Evolutionary conservation across 1,140 invertebrate species (phyloP), one percentile per base, ranked within the genome.

Genomic region (Tribolium madens): DNA sequence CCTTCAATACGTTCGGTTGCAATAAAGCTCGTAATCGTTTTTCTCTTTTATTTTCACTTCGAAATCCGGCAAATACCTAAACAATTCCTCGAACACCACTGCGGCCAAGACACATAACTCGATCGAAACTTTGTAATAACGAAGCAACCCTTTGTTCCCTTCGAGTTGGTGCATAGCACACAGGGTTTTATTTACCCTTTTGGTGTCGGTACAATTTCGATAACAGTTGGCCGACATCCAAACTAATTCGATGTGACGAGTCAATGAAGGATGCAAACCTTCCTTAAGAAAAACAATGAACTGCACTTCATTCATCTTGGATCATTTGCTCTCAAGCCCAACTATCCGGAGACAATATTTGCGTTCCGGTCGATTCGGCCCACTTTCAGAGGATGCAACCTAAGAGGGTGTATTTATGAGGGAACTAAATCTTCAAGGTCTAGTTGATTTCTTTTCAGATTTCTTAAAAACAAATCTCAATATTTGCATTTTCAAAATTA

Each of bases 341-440:
- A 64, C 57, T 64, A 33, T 64, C 57, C 57, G 57, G 57, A 64
- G 57, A 64, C 57, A 64, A 64, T 64, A 64, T 64, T 64, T 64
- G 26, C 57, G 57, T 64, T 64, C 57, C 57, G 57, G 21, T 64
- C 57, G 57, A 64, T 64, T 12, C 26, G 6, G 10, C 21, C 14
- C 36, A 42, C 36, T 42, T 42, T 42, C 7, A 4, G 36, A 42
- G n/a, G 36, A 42, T 42, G 36, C 36, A 42, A 9, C 7, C 36
- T 42, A 42, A 42, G 36, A 42, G 36, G 36, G n/a, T 42, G 5
- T 42, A 42, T 42, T 42, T 42, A 42, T 42, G 36, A 42, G 36
- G 36, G n/a, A 42, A 42, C 36, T 42, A 42, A 42, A 42, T 42
- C 36, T 42, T 42, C n/a, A n/a, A 42, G 36, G 36, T 42, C n/a